Evolutionary conservation across 2,888 invertebrate species (phyloP), one percentile per base, ranked within the genome.

Genomic region (Slavum lentiscoides): DNA sequence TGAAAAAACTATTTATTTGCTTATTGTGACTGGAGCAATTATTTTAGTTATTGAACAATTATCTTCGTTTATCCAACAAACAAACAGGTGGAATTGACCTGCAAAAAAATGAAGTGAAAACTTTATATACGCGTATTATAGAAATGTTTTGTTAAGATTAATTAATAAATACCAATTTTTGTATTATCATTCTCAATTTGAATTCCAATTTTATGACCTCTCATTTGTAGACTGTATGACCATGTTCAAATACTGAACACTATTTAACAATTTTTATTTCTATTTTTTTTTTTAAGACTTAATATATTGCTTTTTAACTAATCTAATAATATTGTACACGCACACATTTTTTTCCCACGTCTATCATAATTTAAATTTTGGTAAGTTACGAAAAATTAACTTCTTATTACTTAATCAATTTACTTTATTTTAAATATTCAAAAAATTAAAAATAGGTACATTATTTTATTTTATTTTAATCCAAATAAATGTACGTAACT

Each of bases 11-110:
- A 30, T 64, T 64, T 21, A 37, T n/a, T 37, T 23, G 4, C 30
- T 53, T 17, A 74, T 55, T 53, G 37, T 9, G 4, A 15, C 13
- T 53, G 53, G 55, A 55, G 4, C 1, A 30, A 30, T 30, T n/a
- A n/a, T n/a, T n/a, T n/a, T 37, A 21, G 21, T 74, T 53, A 30
- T 74, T 37, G 30, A 55, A 74, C 53, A 64, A 64, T 55, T 15
- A 49, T 49, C 49, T 74, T 62, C 17, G 53, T 55, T 66, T 21
- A 15, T 9, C 11, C 21, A 39, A 53, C 55, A 55, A 64, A 64
- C 17, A 13, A 74, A 21, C 55, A 17, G 37, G 37, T 15, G 13
- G 49, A 19, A 62, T 43, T 49, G 17, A 19, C 23, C 73, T 73
- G 61, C 2, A 73, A 73, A 49, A 73, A 8, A 73, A 62, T 17